Evolutionary conservation across 1,140 invertebrate genomes (phyloP), one percentile per base, ranked within the genome.

Genomic region (Drosophila elegans): DNA sequence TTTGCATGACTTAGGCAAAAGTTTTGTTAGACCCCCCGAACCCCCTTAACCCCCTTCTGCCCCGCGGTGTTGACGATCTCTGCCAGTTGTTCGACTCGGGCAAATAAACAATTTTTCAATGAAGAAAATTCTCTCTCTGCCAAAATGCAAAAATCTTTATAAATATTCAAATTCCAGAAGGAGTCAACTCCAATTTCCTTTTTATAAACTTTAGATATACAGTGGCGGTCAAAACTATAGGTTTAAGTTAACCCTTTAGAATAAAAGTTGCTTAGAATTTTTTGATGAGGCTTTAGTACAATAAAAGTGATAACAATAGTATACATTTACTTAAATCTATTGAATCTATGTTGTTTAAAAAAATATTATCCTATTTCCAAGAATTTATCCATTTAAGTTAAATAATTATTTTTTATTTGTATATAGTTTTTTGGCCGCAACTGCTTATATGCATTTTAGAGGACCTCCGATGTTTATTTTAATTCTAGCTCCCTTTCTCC

Each of bases 61-160:
- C 55, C 38, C 27, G n/a, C 44, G 53, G 42, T 39, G 46, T 61
- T 69, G 55, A 44, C 53, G 83, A 88, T 85, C 80, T 76, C 54
- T 82, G 75, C 75, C 75, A 71, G 63, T 45, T 57, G 62, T 63
- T 68, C 74, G 48, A 61, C 78, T 80, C 59, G 72, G 49, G 48
- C 79, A 88, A 88, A 88, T 88, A 88, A 88, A 88, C 83, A 88
- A 88, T 88, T 86, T 86, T 86, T 82, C 79, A 86, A 79, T 86
- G 84, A 78, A 76, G 74, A 52, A 86, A 83, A 75, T 72, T 75
- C 71, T 60, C 51, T 61, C 48, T 45, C 52, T 74, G 68, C 79
- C 79, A 82, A 79, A 82, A 83, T 83, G 80, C 80, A 89, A 79
- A 85, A 88, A 83, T 88, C 80, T 86, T 88, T 88, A 88, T 88